Evolutionary conservation across 2,797 vertebrate genomes (phyloP).

Genomic region (Phataginus tetradactyla): DNA sequence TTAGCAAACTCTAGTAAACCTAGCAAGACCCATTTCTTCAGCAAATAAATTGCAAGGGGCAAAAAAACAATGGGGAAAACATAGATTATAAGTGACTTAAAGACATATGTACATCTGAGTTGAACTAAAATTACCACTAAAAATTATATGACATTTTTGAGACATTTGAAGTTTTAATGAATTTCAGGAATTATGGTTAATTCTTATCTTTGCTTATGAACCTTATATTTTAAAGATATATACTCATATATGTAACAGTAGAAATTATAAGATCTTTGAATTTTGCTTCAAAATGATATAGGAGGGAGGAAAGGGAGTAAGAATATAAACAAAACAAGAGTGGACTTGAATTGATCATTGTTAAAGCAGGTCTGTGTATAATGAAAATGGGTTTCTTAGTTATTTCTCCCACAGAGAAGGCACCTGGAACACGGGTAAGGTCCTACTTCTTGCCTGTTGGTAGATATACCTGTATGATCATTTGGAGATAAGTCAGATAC

Average conservation of each 20-base stretch:
- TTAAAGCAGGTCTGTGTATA: not conserved
- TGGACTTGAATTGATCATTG: not conserved
- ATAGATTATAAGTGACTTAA: not conserved
- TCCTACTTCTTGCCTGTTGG: not conserved
- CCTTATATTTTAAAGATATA: not conserved
- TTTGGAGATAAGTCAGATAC: not conserved
- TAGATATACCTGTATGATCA: not conserved
- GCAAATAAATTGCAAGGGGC: not conserved
- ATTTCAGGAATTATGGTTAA: not conserved
- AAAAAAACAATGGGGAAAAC: not conserved
- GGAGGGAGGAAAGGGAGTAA: not conserved
- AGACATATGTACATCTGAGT: not conserved
- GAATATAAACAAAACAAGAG: not conserved
- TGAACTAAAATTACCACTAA: not conserved
- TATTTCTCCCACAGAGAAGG: not conserved
- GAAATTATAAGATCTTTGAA: not conserved
- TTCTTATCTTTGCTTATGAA: not conserved
- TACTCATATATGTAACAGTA: not conserved
- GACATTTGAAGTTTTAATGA: not conserved
- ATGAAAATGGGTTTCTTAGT: not conserved
- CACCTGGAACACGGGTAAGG: not conserved
- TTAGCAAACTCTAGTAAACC: not conserved
- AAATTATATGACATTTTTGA: not conserved
- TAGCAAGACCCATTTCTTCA: not conserved
- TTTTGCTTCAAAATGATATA: not conserved